A percentile compares a stretch with the other conserved stretches of the same genome.
These are phyloP conservation scores for Indicator indicator DNA, from an alignment of 2,113 vertebrate genomes.

Conservation along the genomic window DNA sequence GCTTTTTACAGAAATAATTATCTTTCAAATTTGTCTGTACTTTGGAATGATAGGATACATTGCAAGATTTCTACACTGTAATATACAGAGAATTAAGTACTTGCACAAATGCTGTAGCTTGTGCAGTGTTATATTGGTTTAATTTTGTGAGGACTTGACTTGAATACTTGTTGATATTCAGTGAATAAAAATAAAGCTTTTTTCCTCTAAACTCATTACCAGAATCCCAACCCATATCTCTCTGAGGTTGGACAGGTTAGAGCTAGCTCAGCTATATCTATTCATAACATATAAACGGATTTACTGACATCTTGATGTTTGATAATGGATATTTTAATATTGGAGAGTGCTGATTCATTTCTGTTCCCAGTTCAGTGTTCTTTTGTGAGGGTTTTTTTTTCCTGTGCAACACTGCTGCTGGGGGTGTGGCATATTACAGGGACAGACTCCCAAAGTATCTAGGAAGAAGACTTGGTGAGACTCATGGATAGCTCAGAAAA, in stretches of 20 bases:
- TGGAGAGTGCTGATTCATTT: neutral
- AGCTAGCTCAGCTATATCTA: neutral
- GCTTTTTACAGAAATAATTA: neutral
- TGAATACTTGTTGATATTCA: neutral
- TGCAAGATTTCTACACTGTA: neutral
- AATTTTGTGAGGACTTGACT: neutral
- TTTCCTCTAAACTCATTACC: neutral
- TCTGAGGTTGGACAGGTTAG: neutral
- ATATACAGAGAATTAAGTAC: neutral
- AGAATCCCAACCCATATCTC: neutral
- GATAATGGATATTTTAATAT: constrained; percentile 29
- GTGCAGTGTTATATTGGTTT: neutral
- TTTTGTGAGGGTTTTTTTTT: neutral
- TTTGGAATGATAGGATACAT: neutral
- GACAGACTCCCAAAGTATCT: too few relatives aligned
- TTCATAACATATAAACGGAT: neutral
- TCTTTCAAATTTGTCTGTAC: neutral
- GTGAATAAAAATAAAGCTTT: neutral
- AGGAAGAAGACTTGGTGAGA: too few relatives aligned
- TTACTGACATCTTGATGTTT: neutral
- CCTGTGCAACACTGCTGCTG: neutral
- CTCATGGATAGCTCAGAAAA: too few relatives aligned
- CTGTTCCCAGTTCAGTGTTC: neutral
- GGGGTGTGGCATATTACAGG: too few relatives aligned
- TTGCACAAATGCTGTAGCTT: neutral